A percentile compares a stretch with the other conserved stretches of the same genome.
These are phyloP conservation scores for Chelonus formosanus DNA, from an alignment of 2,888 invertebrate species.

Conservation along the genomic window DNA sequence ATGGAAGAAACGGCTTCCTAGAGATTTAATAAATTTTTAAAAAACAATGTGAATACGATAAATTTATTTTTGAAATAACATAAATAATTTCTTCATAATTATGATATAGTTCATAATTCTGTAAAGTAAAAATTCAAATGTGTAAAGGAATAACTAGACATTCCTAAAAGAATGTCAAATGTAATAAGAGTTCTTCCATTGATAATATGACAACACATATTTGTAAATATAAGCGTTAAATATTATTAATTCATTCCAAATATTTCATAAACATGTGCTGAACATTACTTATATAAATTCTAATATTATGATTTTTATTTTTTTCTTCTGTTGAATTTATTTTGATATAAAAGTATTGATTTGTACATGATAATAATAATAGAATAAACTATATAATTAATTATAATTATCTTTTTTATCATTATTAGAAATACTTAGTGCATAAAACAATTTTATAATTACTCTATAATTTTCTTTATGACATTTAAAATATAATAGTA, in stretches of 20 bases:
- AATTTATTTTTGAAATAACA: too few species aligned
- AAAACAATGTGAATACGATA: too few species aligned
- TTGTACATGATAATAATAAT: too few species aligned
- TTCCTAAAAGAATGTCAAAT: too few species aligned
- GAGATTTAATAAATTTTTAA: background rate
- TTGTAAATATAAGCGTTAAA: slow-evolving; percentile 54
- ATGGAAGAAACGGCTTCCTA: slow-evolving; percentile 45
- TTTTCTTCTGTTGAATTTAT: background rate
- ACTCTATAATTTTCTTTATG: too few species aligned
- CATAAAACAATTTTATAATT: too few species aligned
- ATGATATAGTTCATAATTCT: background rate
- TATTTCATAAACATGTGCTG: slow-evolving; percentile 51
- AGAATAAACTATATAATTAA: too few species aligned
- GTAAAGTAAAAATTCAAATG: background rate
- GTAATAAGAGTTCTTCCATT: slow-evolving; percentile 50
- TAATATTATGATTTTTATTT: background rate
- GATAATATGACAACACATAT: slow-evolving; percentile 50
- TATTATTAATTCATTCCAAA: slow-evolving; percentile 49
- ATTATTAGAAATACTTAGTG: too few species aligned
- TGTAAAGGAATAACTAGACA: background rate
- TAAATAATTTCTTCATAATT: background rate
- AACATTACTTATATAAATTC: too few species aligned
- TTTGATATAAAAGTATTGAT: background rate
- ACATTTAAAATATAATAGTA: too few species aligned
- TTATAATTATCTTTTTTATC: too few species aligned